Percentiles rank a stretch among this genome's conserved stretches.
Evolutionary conservation across 2,888 invertebrate genomes (phyloP).

Genomic region (Ditula angustiorana): DNA sequence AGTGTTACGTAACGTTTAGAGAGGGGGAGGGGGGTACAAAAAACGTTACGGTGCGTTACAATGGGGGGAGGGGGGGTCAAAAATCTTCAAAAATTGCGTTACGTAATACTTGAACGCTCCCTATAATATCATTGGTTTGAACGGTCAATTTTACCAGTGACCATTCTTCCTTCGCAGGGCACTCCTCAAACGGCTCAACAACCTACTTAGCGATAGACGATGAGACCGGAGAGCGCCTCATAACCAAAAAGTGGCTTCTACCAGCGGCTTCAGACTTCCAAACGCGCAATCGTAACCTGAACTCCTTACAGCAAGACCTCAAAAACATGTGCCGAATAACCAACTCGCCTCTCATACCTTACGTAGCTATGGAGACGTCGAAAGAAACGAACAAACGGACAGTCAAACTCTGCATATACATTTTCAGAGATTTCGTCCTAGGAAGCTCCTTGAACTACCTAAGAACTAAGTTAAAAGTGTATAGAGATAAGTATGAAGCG

Average conservation of each 20-base stretch:
- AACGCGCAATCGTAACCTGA: constrained; percentile 84
- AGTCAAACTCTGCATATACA: constrained; percentile 83
- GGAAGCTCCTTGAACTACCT: constrained; percentile 72
- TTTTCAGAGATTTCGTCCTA: constrained; percentile 89
- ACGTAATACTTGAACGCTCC: not conserved
- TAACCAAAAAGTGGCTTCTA: constrained; percentile 91
- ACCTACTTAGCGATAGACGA: constrained; percentile 92
- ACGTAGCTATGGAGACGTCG: constrained; percentile 89
- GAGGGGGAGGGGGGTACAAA: too few relatives aligned
- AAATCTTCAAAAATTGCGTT: too few relatives aligned
- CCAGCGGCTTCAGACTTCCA: constrained; percentile 69
- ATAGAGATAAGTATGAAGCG: constrained; percentile 65
- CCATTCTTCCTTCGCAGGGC: constrained; percentile 78
- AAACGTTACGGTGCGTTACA: too few relatives aligned
- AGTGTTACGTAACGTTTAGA: too few relatives aligned
- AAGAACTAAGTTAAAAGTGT: constrained; percentile 53
- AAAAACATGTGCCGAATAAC: constrained; percentile 88
- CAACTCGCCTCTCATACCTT: constrained; percentile 90
- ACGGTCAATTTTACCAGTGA: too few relatives aligned
- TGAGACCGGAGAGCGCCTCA: constrained; percentile 89
- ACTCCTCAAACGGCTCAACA: constrained; percentile 90
- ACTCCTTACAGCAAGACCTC: constrained; percentile 91
- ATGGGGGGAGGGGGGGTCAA: too few relatives aligned
- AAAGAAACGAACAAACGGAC: constrained; percentile 81
- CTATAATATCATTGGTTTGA: too few relatives aligned